A percentile compares a stretch with the other conserved stretches of the same genome.
Conservation (phyloP, 2,888 invertebrate genomes). For the Amitus sp. region DNA sequence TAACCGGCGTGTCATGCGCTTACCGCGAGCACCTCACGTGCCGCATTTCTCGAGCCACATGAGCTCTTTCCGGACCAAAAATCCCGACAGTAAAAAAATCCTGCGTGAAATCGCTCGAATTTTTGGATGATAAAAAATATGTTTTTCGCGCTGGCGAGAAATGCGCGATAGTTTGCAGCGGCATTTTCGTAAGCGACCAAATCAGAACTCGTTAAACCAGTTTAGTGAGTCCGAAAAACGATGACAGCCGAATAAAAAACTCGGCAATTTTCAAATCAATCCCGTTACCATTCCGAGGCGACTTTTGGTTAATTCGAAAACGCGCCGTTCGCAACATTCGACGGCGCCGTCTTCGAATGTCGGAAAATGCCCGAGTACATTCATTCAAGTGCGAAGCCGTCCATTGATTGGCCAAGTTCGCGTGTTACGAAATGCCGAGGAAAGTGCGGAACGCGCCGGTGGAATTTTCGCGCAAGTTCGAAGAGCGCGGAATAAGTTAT, state of each 20-base stretch:
- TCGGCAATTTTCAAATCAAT: no score
- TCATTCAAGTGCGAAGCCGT: no score
- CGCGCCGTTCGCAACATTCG: no score
- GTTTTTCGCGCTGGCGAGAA: background rate
- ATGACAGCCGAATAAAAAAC: background rate
- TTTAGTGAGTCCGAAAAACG: background rate
- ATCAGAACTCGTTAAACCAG: conserved; percentile 8
- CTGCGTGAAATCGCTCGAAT: background rate
- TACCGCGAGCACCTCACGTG: conserved; percentile 22
- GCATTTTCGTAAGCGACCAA: conserved; percentile 7
- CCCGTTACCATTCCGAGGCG: no score
- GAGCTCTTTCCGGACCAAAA: no score
- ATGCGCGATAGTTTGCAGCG: background rate
- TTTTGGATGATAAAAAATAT: background rate
- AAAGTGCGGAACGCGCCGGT: no score
- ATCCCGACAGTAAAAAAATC: no score
- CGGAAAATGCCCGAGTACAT: no score
- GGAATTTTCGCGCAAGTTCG: conserved; percentile 9
- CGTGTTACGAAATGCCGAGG: no score
- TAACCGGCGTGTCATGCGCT: conserved; percentile 12
- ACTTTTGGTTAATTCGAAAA: no score
- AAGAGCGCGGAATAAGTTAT: conserved; percentile 34
- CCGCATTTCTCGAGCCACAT: background rate
- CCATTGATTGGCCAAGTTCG: no score
- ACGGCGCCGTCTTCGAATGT: no score